A percentile compares a stretch with the other conserved stretches of the same genome.
These are phyloP conservation scores for Protobothrops flavoviridis DNA, from an alignment of 2,113 vertebrate species.

Conservation along the genomic window DNA sequence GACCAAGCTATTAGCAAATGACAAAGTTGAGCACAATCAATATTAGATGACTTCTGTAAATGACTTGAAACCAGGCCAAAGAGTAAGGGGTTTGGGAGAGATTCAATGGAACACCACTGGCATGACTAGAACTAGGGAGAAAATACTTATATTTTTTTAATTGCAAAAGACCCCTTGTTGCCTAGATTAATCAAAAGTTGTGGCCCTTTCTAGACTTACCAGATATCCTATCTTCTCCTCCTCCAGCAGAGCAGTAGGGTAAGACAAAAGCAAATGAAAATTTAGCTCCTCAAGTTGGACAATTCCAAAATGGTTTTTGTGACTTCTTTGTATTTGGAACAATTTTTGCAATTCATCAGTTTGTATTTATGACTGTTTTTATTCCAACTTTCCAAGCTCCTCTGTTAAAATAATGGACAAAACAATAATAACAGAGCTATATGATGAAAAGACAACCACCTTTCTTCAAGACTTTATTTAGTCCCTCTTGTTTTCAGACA, in stretches of 20 bases:
- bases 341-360: not conserved
- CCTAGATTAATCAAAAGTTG: not conserved
- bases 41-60: constrained; percentile 37
- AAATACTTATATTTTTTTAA: not conserved
- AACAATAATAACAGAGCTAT: no score
- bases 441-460: not conserved
- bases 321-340: not conserved
- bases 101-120: not conserved
- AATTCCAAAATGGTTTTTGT: not conserved
- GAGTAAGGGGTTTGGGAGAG: constrained; percentile 42
- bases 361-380: not conserved
- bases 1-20: constrained; percentile 33
- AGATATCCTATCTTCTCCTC: not conserved
- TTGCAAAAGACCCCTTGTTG: not conserved
- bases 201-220: not conserved
- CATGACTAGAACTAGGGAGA: not conserved
- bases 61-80: constrained; percentile 35
- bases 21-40: constrained; percentile 48
- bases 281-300: not conserved
- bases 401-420: not conserved
- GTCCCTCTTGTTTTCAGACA: not conserved
- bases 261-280: not conserved
- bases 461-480: not conserved
- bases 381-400: not conserved
- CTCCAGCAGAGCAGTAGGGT: not conserved